Percentiles rank a stretch among this genome's conserved stretches.
These are phyloP conservation scores for Anarrhichthys ocellatus DNA, from an alignment of 2,113 vertebrate species.

Conservation along the genomic window DNA sequence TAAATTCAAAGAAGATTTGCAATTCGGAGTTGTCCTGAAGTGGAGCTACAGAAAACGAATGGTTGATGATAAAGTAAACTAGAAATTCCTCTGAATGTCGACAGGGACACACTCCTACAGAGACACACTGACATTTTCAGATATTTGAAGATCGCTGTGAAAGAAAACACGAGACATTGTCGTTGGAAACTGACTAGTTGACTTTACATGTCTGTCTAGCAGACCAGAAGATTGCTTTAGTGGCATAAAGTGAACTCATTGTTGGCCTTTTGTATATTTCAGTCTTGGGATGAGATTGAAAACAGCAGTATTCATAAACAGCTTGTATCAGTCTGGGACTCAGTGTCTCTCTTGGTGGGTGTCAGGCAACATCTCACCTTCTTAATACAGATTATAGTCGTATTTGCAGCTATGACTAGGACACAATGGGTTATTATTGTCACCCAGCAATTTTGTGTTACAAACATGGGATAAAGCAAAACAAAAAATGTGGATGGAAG, in stretches of 20 bases:
- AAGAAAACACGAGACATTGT: slow-evolving; percentile 32
- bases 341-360: neutral
- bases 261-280: neutral
- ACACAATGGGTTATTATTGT: slow-evolving; percentile 1
- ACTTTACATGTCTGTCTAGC: slow-evolving; percentile 15
- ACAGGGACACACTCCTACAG: slow-evolving; percentile 19
- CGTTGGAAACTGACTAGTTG: slow-evolving; percentile 5
- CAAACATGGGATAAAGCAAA: slow-evolving; percentile 7
- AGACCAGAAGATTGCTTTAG: neutral
- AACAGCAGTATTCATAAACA: neutral
- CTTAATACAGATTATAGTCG: neutral
- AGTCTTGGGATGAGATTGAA: neutral
- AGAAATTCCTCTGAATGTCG: slow-evolving; percentile 8
- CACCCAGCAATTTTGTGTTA: neutral
- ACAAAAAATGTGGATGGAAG: neutral
- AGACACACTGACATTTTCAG: slow-evolving; percentile 51
- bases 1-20: neutral
- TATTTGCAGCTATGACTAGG: neutral
- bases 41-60: neutral
- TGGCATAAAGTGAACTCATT: neutral
- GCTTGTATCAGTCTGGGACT: neutral
- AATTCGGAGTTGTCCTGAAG: neutral
- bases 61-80: slow-evolving; percentile 1
- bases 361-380: neutral
- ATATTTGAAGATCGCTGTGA: slow-evolving; percentile 35